These are phyloP conservation scores for Hydroisotoma schaefferi DNA, from an alignment of 2,888 invertebrate species.

Conservation along the genomic window DNA sequence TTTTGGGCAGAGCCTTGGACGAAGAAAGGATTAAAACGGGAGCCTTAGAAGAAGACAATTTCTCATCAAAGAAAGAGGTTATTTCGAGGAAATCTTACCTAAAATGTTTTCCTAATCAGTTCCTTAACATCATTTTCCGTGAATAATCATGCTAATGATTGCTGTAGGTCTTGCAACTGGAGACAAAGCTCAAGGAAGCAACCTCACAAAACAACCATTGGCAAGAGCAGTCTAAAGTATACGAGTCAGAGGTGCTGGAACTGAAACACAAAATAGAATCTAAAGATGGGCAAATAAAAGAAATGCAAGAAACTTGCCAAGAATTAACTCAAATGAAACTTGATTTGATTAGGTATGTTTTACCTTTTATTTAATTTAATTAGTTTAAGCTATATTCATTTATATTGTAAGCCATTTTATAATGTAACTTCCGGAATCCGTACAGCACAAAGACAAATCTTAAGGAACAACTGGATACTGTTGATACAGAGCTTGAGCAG, in stretches of 20 bases:
- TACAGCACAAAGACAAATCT: background rate
- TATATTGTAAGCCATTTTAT: background rate
- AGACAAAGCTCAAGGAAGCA: slow-evolving; percentile 21
- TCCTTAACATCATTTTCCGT: no score
- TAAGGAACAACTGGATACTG: background rate
- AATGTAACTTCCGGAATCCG: background rate
- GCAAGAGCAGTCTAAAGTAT: slow-evolving; percentile 37
- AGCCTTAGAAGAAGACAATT: no score
- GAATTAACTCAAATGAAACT: slow-evolving; percentile 9
- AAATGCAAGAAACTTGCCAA: slow-evolving; percentile 7
- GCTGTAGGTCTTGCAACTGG: slow-evolving; percentile 3
- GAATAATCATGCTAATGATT: background rate
- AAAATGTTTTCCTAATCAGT: no score
- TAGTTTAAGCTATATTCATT: background rate
- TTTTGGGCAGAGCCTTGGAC: slow-evolving; percentile 19
- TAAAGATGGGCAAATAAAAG: slow-evolving; percentile 19
- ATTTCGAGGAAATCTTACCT: no score
- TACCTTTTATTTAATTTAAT: background rate
- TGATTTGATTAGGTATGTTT: slow-evolving; percentile 14
- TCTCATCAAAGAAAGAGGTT: no score
- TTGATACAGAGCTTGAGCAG: background rate
- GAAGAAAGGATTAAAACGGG: slow-evolving; percentile 20
- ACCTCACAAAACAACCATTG: slow-evolving; percentile 34
- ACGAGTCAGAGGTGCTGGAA: slow-evolving; percentile 29
- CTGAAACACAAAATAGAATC: slow-evolving; percentile 28